Evolutionary conservation across 2,888 invertebrate species (phyloP).

Genomic region (Conus canariensis): DNA sequence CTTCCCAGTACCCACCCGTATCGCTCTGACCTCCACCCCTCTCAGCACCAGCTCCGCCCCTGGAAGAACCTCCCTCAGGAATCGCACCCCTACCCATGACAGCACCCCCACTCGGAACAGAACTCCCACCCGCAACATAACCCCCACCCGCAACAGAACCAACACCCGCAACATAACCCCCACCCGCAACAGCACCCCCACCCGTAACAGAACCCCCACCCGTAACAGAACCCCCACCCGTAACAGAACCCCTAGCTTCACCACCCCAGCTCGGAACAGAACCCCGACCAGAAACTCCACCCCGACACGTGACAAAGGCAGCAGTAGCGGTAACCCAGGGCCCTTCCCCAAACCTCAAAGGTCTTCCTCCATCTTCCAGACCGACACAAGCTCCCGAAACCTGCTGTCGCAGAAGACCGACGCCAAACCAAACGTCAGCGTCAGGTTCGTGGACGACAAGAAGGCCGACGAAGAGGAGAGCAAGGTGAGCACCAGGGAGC

Average conservation of each 20-base stretch:
- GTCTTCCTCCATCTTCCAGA: background rate
- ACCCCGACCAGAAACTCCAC: background rate
- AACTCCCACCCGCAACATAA: background rate
- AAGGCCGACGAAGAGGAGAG: background rate
- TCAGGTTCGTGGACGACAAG: constrained; percentile 27
- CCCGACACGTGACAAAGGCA: background rate
- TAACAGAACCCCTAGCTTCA: background rate
- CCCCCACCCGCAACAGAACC: background rate
- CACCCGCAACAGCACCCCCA: background rate
- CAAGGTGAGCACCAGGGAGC: background rate
- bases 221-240: background rate
- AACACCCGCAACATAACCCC: background rate
- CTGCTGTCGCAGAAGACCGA: background rate
- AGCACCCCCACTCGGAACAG: background rate
- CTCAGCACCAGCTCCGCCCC: background rate
- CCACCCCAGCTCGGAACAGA: constrained; percentile 1
- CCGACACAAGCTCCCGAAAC: background rate
- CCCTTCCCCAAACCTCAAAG: background rate
- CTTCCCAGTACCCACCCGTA: constrained; percentile 20
- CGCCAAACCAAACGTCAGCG: background rate
- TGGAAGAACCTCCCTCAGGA: constrained; percentile 9
- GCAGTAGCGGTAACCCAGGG: background rate
- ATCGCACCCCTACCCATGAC: background rate
- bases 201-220: background rate
- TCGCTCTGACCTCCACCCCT: constrained; percentile 13